Conservation (phyloP, 1,140 invertebrate species). For the Heterodera schachtii region DNA sequence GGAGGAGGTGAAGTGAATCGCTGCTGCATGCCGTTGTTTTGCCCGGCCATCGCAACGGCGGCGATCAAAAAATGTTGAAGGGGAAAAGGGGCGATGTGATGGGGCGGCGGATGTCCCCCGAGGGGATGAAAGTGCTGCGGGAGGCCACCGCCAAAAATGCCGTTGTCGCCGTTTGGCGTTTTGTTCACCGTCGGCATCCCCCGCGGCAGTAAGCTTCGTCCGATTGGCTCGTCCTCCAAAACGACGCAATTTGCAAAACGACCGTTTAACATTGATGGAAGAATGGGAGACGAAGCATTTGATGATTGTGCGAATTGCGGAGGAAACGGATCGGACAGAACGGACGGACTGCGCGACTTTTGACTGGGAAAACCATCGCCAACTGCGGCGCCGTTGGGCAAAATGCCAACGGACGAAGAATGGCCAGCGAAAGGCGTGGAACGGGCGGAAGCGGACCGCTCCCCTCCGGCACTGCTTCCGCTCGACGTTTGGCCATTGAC, state of each 20-base stretch:
- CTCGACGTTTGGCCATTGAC: constrained; percentile 6
- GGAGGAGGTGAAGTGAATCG: not conserved
- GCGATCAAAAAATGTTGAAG: constrained; percentile 23
- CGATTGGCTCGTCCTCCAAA: not conserved
- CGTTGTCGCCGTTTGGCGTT: not conserved
- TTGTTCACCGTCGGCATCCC: too few species aligned
- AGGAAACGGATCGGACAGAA: not conserved
- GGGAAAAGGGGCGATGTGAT: not conserved
- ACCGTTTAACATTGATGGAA: not conserved
- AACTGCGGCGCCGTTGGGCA: not conserved
- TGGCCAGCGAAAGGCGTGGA: constrained; percentile 5
- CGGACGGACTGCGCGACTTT: constrained; percentile 5
- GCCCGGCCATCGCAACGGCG: constrained; percentile 5
- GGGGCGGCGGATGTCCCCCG: not conserved
- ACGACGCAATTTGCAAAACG: constrained; percentile 8
- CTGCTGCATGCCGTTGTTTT: constrained; percentile 8
- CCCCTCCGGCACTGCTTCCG: not conserved
- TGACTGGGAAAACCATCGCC: constrained; percentile 2
- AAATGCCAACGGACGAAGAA: not conserved
- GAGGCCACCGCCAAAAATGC: not conserved
- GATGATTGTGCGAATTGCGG: not conserved
- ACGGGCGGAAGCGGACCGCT: not conserved
- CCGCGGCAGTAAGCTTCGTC: not conserved
- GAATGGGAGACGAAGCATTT: not conserved
- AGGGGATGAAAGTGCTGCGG: not conserved